Conservation (phyloP, 1,140 invertebrate genomes). For the Battus philenor region DNA sequence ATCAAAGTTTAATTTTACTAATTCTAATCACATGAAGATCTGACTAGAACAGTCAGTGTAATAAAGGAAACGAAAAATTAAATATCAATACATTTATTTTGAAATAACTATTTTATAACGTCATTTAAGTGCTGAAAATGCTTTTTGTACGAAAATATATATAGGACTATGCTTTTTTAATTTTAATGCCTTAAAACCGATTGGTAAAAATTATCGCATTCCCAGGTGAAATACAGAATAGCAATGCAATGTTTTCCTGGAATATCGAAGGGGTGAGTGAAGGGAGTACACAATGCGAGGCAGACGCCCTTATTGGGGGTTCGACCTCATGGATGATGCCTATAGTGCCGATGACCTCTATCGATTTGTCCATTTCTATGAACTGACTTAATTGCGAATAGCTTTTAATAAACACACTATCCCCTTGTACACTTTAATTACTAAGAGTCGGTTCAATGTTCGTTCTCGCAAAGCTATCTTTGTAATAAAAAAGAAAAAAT, state of each 20-base stretch:
- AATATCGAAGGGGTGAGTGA: slow-evolving; percentile 49
- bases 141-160: too few relatives aligned
- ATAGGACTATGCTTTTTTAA: too few relatives aligned
- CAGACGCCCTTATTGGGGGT: slow-evolving; percentile 54
- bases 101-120: too few relatives aligned
- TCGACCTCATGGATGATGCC: slow-evolving; percentile 57
- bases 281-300: slow-evolving; percentile 49
- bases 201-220: too few relatives aligned
- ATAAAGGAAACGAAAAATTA: too few relatives aligned
- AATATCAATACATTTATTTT: too few relatives aligned
- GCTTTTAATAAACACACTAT: slow-evolving; percentile 19
- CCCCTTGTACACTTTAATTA: not conserved
- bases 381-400: slow-evolving; percentile 58
- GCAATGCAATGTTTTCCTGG: slow-evolving; percentile 58
- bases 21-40: too few relatives aligned
- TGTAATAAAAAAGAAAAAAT: too few relatives aligned
- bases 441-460: not conserved
- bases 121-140: too few relatives aligned
- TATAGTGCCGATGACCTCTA: slow-evolving; percentile 68
- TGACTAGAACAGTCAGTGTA: too few relatives aligned
- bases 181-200: too few relatives aligned
- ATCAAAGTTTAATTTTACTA: not conserved
- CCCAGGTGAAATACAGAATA: slow-evolving; percentile 57
- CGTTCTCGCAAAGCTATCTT: not conserved
- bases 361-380: slow-evolving; percentile 59